Base-by-base conservation (phyloP, 2,888 invertebrate genomes). In the Acleris holmiana region DNA sequence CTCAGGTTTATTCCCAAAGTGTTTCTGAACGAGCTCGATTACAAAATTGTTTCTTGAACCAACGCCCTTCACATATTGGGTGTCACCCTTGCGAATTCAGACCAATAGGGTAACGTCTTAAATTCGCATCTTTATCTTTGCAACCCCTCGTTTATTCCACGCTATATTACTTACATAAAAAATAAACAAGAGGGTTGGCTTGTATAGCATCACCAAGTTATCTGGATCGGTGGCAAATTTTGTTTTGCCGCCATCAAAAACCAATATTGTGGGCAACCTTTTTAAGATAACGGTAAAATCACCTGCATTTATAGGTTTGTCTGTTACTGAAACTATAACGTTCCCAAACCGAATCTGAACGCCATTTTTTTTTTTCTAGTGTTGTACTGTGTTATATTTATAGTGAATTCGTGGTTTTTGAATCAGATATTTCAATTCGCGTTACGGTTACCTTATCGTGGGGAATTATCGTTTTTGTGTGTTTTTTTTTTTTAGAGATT, bases 101-200 rank as follows among this genome's bases (percentile, higher is more conserved):
- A 73, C 90, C 89, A 89, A 89, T 88, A 56, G 78, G 68, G 69
- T 63, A 69, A 8, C 64, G 74, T 73, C 80, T 78, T 79, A 81
- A 82, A 82, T 77, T 82, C 78, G 81, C 80, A 81, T 82, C 80
- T 85, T 84, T 83, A 84, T 83, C 74, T 76, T 75, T 68, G 69
- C 69, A 21, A 71, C 77, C 85, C 83, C 77, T 79, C 73, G 70
- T 69, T 67, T 69, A 53, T 62, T 70, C 69, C 70, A 69, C 64
- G 67, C 67, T 61, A 63, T 69, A 73, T 73, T 69, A 72, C 77
- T 78, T 77, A 76, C 78, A 84, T 83, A 84, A 86, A 88, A 86
- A 86, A 85, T 81, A 76, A 70, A 83, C 75, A 69, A 69, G 75
- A 79, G 86, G 85, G 78, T 81, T 51, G 65, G 66, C 66, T 69